A percentile compares a stretch with the other conserved stretches of the same genome.
These are phyloP conservation scores for Pristionchus fissidentatus DNA, from an alignment of 2,888 invertebrate genomes.

Conservation along the genomic window DNA sequence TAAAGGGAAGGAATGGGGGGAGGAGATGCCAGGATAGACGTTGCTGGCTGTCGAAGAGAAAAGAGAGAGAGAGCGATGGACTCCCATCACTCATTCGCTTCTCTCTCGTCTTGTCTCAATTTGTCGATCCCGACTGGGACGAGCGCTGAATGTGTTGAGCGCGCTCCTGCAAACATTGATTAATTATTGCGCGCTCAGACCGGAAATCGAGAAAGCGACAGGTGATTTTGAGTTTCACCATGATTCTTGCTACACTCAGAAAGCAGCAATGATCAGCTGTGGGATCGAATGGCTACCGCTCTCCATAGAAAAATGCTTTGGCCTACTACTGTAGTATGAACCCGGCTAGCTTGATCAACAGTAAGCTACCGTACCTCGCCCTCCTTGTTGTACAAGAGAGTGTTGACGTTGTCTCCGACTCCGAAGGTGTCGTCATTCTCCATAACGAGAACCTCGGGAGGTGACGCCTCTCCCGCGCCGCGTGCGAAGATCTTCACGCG, in stretches of 20 bases:
- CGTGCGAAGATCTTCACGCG: slow-evolving; percentile 68
- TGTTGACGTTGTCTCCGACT: slow-evolving; percentile 69
- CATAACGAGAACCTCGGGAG: slow-evolving; percentile 67
- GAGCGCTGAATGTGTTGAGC: slow-evolving; percentile 73
- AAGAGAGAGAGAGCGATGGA: no score
- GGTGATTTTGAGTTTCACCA: background rate
- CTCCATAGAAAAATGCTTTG: no score
- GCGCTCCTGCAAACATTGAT: slow-evolving; percentile 70
- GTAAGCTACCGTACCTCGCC: slow-evolving; percentile 62
- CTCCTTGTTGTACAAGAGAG: slow-evolving; percentile 71
- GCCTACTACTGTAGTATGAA: no score
- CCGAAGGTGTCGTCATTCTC: slow-evolving; percentile 72
- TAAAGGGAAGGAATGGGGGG: no score
- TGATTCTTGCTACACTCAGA: no score
- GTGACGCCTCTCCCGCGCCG: slow-evolving; percentile 60
- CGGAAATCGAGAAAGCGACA: background rate
- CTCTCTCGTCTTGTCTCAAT: no score
- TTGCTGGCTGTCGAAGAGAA: no score
- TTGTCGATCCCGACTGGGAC: slow-evolving; percentile 51
- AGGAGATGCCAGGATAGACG: no score
- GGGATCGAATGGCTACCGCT: no score
- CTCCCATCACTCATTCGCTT: no score
- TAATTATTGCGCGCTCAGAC: background rate
- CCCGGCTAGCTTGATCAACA: background rate
- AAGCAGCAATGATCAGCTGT: no score